These are phyloP conservation scores for Seriola dumerili DNA, from an alignment of 2,113 vertebrate genomes.

Conservation along the genomic window DNA sequence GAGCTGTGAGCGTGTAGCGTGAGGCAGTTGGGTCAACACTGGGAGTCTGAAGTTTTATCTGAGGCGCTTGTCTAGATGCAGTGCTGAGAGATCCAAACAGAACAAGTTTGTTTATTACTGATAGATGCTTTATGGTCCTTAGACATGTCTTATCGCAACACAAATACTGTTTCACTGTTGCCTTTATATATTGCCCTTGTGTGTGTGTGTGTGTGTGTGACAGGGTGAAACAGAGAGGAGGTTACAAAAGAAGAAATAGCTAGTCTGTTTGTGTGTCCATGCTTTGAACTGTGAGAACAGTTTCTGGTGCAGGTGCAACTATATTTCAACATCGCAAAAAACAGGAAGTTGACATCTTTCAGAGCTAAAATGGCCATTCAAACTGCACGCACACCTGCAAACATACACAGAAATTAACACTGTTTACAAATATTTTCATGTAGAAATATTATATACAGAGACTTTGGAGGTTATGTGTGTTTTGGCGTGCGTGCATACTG, in stretches of 20 bases:
- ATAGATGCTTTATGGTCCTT: conserved; percentile 38
- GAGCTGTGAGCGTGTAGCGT: conserved; percentile 8
- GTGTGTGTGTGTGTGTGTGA: conserved; percentile 10
- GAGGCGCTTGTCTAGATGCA: conserved; percentile 21
- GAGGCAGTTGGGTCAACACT: conserved; percentile 32
- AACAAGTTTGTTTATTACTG: conserved; percentile 51
- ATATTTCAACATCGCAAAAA: not conserved
- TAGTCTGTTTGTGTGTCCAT: not conserved
- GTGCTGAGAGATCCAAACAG: conserved; percentile 41
- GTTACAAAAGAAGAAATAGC: not conserved
- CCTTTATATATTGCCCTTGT: conserved; percentile 24
- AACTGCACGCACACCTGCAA: conserved; percentile 20
- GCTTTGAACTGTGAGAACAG: not conserved
- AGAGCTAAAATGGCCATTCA: not conserved
- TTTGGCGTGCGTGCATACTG: not conserved
- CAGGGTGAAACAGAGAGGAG: conserved; percentile 4
- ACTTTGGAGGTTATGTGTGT: not conserved
- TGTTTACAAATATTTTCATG: conserved; percentile 45
- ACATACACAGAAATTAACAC: not conserved
- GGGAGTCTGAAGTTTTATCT: conserved; percentile 46
- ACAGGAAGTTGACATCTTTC: conserved; percentile 14
- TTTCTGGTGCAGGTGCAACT: conserved; percentile 11
- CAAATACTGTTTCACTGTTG: conserved; percentile 33
- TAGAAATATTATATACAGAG: conserved; percentile 36
- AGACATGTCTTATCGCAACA: conserved; percentile 44